These are phyloP conservation scores for Yponomeuta plumbellus DNA, from an alignment of 2,888 invertebrate species.

Conservation along the genomic window DNA sequence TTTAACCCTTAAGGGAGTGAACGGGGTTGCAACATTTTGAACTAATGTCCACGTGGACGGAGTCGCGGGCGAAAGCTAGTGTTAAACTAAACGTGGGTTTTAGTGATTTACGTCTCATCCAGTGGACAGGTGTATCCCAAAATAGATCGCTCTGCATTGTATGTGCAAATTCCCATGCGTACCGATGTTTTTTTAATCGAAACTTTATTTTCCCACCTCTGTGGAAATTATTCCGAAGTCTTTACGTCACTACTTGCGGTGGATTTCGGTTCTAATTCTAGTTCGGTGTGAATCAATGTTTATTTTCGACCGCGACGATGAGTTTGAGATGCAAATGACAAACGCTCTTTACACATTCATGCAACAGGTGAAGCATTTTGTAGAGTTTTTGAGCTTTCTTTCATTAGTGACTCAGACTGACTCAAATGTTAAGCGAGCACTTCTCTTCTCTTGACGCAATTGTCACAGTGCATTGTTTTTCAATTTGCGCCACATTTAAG, in stretches of 20 bases:
- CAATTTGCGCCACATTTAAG: no score
- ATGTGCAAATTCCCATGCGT: constrained; percentile 6
- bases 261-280: constrained; percentile 39
- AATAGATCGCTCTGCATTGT: background rate
- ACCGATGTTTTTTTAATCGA: background rate
- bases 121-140: background rate
- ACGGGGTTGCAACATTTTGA: no score
- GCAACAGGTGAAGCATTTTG: constrained; percentile 7
- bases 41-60: no score
- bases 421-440: background rate
- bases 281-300: constrained; percentile 57
- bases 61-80: no score
- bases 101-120: background rate
- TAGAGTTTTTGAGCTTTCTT: background rate
- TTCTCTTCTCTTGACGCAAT: background rate
- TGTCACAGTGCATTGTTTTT: no score
- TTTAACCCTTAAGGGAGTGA: no score
- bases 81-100: background rate
- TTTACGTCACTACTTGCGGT: constrained; percentile 51
- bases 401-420: constrained; percentile 8
- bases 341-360: constrained; percentile 28
- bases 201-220: constrained; percentile 23
- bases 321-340: constrained; percentile 51
- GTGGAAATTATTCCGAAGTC: constrained; percentile 20
- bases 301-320: constrained; percentile 45